phyloP scores from a whole-genome alignment of 2,888 invertebrate genomes.

The Acronicta aceris region DNA sequence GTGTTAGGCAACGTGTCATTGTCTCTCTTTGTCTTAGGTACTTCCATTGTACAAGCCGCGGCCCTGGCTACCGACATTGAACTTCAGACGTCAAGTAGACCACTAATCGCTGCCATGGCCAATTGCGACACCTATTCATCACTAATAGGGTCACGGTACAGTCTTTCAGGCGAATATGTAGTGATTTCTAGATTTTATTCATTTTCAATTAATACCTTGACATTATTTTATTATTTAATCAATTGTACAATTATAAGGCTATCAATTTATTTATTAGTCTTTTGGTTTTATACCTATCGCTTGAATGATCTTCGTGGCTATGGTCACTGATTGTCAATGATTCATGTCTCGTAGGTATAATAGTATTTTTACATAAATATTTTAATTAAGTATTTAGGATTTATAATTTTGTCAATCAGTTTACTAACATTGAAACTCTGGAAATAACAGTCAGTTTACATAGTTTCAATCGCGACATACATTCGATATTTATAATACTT shows the following conservation, averaged over 20 bases:
- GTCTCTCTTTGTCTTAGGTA: no score
- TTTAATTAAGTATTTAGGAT: no score
- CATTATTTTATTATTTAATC: conserved; percentile 47
- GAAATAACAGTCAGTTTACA: conserved; percentile 8
- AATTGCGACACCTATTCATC: conserved; percentile 69
- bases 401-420: no score
- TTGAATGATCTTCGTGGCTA: not conserved
- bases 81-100: conserved; percentile 66
- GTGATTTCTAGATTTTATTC: conserved; percentile 62
- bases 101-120: conserved; percentile 66
- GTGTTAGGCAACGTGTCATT: conserved; percentile 35
- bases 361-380: not conserved
- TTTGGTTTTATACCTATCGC: not conserved
- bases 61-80: conserved; percentile 68
- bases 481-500: conserved; percentile 12
- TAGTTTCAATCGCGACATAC: conserved; percentile 11
- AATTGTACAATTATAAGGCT: conserved; percentile 2
- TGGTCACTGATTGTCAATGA: not conserved
- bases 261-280: not conserved
- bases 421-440: conserved; percentile 12
- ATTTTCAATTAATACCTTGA: conserved; percentile 61
- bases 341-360: not conserved
- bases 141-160: conserved; percentile 75
- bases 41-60: conserved; percentile 28
- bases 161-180: conserved; percentile 64